Evolutionary conservation across 2,797 vertebrate genomes (phyloP).

Genomic region (Pogonophryne albipinna): DNA sequence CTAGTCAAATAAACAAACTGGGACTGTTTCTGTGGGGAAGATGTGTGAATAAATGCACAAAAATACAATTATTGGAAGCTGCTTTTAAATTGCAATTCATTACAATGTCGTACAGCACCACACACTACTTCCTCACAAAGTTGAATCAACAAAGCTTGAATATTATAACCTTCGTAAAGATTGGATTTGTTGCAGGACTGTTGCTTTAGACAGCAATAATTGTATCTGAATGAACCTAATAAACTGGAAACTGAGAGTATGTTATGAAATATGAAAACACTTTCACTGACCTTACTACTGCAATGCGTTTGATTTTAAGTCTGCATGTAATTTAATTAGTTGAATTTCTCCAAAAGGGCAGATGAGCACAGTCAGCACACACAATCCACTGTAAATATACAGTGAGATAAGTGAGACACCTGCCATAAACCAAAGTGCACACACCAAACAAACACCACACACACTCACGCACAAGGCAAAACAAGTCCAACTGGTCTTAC

Average conservation of each 20-base stretch:
- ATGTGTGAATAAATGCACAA: not conserved
- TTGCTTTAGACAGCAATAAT: too few species aligned
- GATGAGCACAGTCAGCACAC: not conserved
- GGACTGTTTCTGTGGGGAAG: not conserved
- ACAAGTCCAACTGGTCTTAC: conserved; percentile 69
- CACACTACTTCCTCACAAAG: too few species aligned
- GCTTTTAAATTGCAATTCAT: not conserved
- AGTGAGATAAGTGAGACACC: conserved; percentile 5
- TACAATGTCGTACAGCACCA: too few species aligned
- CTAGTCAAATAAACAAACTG: conserved; percentile 24
- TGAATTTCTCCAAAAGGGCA: not conserved
- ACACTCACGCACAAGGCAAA: conserved; percentile 24
- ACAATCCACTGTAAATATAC: not conserved
- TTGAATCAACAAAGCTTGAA: too few species aligned
- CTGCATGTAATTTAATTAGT: not conserved
- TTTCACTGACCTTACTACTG: not conserved
- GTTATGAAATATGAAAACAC: not conserved
- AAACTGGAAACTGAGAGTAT: not conserved
- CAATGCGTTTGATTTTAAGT: not conserved
- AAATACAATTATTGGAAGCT: not conserved
- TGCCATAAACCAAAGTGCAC: conserved; percentile 9
- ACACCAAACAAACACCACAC: not conserved
- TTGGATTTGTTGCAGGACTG: too few species aligned
- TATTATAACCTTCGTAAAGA: too few species aligned
- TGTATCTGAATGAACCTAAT: too few species aligned